A percentile compares a stretch with the other conserved stretches of the same genome.
Evolutionary conservation across 2,888 invertebrate species (phyloP).

Genomic region (Cremastinae sp.): DNA sequence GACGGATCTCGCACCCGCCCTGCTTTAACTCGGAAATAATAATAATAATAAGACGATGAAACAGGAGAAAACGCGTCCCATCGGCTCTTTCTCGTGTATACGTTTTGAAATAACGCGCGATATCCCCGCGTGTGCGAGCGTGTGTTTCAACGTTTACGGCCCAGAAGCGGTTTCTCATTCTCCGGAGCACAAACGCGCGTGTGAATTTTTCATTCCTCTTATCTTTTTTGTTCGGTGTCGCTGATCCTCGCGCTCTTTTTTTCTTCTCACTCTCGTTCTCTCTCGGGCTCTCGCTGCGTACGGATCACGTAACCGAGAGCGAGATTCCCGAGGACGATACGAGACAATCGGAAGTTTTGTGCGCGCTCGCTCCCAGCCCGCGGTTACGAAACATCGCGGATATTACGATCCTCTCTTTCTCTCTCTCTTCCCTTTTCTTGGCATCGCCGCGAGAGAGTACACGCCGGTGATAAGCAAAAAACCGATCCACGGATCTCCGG

Average conservation of each 20-base stretch:
- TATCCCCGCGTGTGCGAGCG: too few relatives aligned
- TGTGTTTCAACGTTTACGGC: conserved; percentile 47
- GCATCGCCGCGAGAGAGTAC: neutral
- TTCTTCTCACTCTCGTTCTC: conserved; percentile 8
- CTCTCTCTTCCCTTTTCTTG: conserved; percentile 34
- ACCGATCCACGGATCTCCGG: too few relatives aligned
- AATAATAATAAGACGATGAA: conserved; percentile 63
- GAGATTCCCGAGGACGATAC: conserved; percentile 51
- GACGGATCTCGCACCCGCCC: conserved; percentile 50
- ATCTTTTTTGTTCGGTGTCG: conserved; percentile 22
- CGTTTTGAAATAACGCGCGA: too few relatives aligned
- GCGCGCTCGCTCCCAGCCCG: conserved; percentile 18
- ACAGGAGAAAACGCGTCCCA: too few relatives aligned
- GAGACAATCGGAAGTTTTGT: conserved; percentile 53
- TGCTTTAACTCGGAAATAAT: conserved; percentile 58
- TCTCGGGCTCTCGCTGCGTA: conserved; percentile 8
- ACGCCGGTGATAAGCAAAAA: neutral
- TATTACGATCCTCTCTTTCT: too few relatives aligned
- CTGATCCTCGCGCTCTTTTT: conserved; percentile 20
- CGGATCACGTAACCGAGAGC: conserved; percentile 38
- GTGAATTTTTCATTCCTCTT: conserved; percentile 41
- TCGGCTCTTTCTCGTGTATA: too few relatives aligned
- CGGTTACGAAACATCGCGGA: conserved; percentile 46
- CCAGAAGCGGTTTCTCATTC: conserved; percentile 31
- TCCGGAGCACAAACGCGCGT: conserved; percentile 42